Conservation (phyloP, 2,888 invertebrate species). For the Chouioia cunea region DNA sequence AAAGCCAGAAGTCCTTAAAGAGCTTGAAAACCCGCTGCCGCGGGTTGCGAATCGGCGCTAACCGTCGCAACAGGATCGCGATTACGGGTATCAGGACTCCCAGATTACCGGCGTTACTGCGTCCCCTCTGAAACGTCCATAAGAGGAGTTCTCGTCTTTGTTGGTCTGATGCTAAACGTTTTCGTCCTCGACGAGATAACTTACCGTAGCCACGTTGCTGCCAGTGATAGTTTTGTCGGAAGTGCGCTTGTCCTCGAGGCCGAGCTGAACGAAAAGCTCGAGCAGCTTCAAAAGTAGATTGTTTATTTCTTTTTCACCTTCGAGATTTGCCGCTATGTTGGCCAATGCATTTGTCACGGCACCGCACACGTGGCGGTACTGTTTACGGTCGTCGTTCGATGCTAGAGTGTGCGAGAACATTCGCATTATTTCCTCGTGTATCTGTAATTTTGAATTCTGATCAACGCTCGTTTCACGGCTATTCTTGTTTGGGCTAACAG, state of each 20-base stretch:
- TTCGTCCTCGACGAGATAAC: constrained; percentile 7
- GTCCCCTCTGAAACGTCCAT: constrained; percentile 82
- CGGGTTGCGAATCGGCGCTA: constrained; percentile 92
- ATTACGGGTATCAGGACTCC: constrained; percentile 99
- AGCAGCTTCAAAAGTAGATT: constrained; percentile 90
- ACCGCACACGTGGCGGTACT: constrained; percentile 85
- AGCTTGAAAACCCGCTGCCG: constrained; percentile 92
- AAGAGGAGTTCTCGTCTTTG: too few relatives aligned
- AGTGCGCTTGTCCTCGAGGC: constrained; percentile 95
- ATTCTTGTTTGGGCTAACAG: not conserved
- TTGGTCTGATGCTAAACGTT: too few relatives aligned
- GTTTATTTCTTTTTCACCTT: constrained; percentile 86
- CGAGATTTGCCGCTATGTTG: constrained; percentile 94
- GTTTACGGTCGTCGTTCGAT: constrained; percentile 70
- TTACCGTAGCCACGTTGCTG: constrained; percentile 69
- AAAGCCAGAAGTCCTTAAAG: constrained; percentile 99
- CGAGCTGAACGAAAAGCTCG: constrained; percentile 97
- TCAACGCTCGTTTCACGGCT: too few relatives aligned
- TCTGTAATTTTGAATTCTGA: constrained; percentile 57
- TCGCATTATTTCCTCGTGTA: constrained; percentile 96
- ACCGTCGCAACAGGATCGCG: constrained; percentile 86
- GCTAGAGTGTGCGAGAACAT: constrained; percentile 95
- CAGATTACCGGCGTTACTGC: constrained; percentile 95
- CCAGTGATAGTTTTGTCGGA: constrained; percentile 83
- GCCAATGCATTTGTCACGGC: constrained; percentile 97